Base-by-base conservation (phyloP, 2,797 vertebrate genomes). In the Pangasius krempfi region DNA sequence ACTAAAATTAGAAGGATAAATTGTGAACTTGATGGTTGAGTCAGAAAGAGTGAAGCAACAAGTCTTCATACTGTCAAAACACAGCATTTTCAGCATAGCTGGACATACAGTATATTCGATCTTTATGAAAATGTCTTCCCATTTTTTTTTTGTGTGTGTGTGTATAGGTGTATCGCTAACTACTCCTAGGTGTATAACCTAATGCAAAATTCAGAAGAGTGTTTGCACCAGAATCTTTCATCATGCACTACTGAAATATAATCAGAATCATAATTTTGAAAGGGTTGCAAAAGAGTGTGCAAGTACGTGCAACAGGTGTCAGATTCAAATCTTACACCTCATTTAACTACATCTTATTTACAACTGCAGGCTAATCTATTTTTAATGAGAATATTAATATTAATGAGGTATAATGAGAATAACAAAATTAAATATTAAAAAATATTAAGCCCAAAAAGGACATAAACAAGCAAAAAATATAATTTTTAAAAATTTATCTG, bases 1-100 rank as follows among this genome's bases (percentile, higher is more conserved):
- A 9, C 89, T 92, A 90, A 89, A 90, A 88, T 88, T 89, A 88
- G 90, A 88, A 68, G 14, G 0, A 10, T 60, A 33, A 52, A 60
- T 47, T 12, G 9, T 7, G 37, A 87, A 89, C 79, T 58, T 66
- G 85, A 58, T 5, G 5, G 89, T n/a, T 44, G 40, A 72, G 72
- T 80, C 54, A 73, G 30, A 16, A 83, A 52, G 73, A 2, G 3
- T 20, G 47, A 60, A 64, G 44, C 47, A 89, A 89, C 81, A 60
- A 85, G 79, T 89, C 40, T 81, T 27, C n/a, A 52, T 10, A 9
- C 47, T 72, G 50, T 58, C 25, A 44, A 27, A 30, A 18, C 37
- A 33, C 14, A 6, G 30, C 33, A 75, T 60, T 72, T 80, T 76
- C 86, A 72, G 56, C 54, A 33, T 27, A 52, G 27, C n/a, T 75